Base-by-base conservation (phyloP, 2,113 vertebrate species). In the Oreotrochilus melanogaster region DNA sequence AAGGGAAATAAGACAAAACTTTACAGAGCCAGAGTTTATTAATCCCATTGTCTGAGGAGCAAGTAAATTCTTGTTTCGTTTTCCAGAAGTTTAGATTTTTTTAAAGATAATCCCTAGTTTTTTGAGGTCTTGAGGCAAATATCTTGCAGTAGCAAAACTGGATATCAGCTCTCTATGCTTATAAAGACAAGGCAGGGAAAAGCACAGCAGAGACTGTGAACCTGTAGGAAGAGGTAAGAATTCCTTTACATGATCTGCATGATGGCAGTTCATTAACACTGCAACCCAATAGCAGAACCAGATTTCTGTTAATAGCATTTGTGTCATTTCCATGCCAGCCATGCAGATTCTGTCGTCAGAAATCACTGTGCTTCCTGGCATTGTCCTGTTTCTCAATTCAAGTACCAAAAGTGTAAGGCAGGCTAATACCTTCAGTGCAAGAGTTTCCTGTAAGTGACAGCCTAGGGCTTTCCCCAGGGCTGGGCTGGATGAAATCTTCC, bases 51-150 rank as follows among this genome's bases (percentile, higher is more conserved):
- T 30, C 57, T 71, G n/a, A 3, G 4, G 24, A 70, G 9, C 1
- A 1, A 54, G 18, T 45, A 0, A 84, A 43, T 88, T 72, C 21
- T 71, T 47, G 28, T 23, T 89, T 53, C 3, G 18, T 65, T 80
- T 85, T 92, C 66, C 73, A 81, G 64, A 30, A 53, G 51, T 37
- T 47, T 45, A 71, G n/a, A 33, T 47, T 66, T 95, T 51, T 70
- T 76, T 37, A 28, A 81, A 54, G 70, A 75, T 7, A 51, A 18
- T 25, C 10, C 18, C 18, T 50, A 28, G 7, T 27, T 83, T 45
- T 45, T 75, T 17, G 9, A 53, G 24, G 16, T 57, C 90, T 92
- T 83, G 23, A 79, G 21, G 30, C 1, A 4, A 86, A 6, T 86
- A 56, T 76, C 23, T 33, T 72, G 37, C 37, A 66, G 9, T 24